A percentile compares a stretch with the other conserved stretches of the same genome.
phyloP scores from a whole-genome alignment of 2,797 vertebrate species.

The Spheniscus humboldti region DNA sequence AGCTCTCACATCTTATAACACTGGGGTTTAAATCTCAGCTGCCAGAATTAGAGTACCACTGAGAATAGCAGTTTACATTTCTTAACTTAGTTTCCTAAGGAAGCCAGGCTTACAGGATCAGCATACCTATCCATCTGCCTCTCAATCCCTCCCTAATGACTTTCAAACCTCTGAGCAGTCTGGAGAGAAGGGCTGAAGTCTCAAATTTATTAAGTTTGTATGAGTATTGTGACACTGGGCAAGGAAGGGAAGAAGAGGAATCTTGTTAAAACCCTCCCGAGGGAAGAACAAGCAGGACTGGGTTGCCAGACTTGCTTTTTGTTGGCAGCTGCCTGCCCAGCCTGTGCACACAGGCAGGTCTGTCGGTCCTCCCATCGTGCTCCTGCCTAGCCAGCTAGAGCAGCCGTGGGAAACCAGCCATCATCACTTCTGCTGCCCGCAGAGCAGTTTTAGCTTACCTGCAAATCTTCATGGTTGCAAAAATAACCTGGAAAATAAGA shows the following conservation, averaged over 20 bases:
- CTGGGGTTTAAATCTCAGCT: neutral
- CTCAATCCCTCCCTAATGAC: neutral
- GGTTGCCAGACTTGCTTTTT: neutral
- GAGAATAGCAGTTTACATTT: neutral
- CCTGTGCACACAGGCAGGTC: neutral
- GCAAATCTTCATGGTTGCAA: neutral
- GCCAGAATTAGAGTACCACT: neutral
- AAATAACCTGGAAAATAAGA: neutral
- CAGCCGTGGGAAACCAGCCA: neutral
- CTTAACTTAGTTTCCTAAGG: neutral
- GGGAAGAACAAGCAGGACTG: neutral
- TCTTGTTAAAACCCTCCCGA: neutral
- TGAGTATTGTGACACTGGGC: neutral
- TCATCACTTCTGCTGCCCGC: neutral
- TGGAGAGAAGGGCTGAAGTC: neutral
- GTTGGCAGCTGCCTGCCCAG: neutral
- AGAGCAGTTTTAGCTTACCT: neutral
- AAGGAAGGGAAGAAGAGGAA: neutral
- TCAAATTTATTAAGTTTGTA: neutral
- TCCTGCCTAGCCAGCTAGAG: neutral
- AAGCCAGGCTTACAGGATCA: neutral
- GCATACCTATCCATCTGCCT: neutral
- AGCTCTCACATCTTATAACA: neutral
- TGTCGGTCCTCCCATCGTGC: neutral
- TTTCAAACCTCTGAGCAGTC: neutral